Percentiles rank a stretch among this genome's conserved stretches.
Evolutionary conservation across 53 echinoderm and acorn worm species (phyloP).

Genomic region (Holothuria leucospilota): DNA sequence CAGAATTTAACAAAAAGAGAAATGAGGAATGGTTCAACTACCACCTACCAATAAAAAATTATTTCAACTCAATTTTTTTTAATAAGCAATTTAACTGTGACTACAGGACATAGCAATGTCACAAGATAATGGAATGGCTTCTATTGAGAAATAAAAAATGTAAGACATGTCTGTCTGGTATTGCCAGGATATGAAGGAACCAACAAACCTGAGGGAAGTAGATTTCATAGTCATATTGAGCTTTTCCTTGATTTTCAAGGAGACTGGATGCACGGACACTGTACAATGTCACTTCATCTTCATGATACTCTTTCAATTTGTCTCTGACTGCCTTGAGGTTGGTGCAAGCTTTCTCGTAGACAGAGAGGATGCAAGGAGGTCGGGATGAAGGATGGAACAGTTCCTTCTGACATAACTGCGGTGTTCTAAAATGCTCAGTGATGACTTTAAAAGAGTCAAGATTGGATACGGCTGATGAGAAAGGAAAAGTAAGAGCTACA

Average conservation of each 20-base stretch:
- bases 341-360: conserved; percentile 82
- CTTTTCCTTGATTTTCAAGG: conserved; percentile 65
- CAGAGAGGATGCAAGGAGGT: conserved; percentile 71
- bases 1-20: too few species aligned
- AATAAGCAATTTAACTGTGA: too few species aligned
- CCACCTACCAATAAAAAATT: too few species aligned
- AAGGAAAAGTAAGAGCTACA: neutral
- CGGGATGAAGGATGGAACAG: conserved; percentile 72
- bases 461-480: conserved; percentile 81
- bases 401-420: conserved; percentile 58
- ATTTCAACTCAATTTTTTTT: too few species aligned
- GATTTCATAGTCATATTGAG: conserved; percentile 85
- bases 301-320: conserved; percentile 91
- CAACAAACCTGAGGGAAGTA: conserved; percentile 77
- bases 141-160: too few species aligned
- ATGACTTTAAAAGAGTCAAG: conserved; percentile 76
- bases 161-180: too few species aligned
- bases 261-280: conserved; percentile 80
- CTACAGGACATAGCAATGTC: too few species aligned
- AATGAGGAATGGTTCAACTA: too few species aligned
- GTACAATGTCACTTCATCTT: conserved; percentile 79
- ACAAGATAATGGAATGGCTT: too few species aligned
- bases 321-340: conserved; percentile 87
- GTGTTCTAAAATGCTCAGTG: conserved; percentile 79
- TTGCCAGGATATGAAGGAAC: too few species aligned